phyloP scores from a whole-genome alignment of 2,888 invertebrate genomes.

The Chymomyza caudatula region DNA sequence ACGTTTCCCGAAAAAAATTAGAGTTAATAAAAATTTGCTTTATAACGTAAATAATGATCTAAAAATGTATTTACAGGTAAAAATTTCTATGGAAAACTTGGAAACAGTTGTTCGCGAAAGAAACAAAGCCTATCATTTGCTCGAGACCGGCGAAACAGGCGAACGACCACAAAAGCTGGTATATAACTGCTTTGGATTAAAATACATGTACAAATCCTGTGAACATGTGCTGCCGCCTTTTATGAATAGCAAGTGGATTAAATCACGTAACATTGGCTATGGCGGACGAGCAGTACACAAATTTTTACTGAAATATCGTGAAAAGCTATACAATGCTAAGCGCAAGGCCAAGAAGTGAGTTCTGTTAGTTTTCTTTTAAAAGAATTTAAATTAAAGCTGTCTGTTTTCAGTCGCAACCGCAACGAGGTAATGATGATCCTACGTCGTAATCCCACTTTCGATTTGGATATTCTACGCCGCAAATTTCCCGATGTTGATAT shows the following conservation, averaged over 20 bases:
- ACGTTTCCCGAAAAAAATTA: no score
- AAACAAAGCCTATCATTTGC: constrained; percentile 90
- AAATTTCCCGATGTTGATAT: constrained; percentile 88
- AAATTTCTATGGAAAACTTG: constrained; percentile 95
- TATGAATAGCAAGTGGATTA: constrained; percentile 83
- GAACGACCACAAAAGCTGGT: constrained; percentile 84
- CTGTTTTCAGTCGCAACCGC: constrained; percentile 80
- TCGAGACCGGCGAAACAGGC: constrained; percentile 93
- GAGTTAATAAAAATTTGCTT: no score
- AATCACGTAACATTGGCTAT: constrained; percentile 80
- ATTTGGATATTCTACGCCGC: constrained; percentile 83
- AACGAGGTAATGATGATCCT: constrained; percentile 85
- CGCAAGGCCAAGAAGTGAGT: constrained; percentile 81
- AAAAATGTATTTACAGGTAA: constrained; percentile 79
- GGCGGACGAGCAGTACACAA: constrained; percentile 82
- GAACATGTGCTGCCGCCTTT: constrained; percentile 84
- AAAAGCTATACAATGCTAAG: constrained; percentile 82
- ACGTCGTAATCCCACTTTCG: constrained; percentile 87
- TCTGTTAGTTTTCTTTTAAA: neutral
- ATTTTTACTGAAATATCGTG: constrained; percentile 82
- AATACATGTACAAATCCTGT: constrained; percentile 79
- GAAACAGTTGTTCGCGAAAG: constrained; percentile 94
- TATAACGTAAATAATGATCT: neutral
- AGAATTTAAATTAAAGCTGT: neutral
- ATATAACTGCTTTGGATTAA: constrained; percentile 82